A percentile compares a stretch with the other conserved stretches of the same genome.
Conservation (phyloP, 30 jellyfish, hydroid and myxozoan genomes). For the Sanderia malayensis region DNA sequence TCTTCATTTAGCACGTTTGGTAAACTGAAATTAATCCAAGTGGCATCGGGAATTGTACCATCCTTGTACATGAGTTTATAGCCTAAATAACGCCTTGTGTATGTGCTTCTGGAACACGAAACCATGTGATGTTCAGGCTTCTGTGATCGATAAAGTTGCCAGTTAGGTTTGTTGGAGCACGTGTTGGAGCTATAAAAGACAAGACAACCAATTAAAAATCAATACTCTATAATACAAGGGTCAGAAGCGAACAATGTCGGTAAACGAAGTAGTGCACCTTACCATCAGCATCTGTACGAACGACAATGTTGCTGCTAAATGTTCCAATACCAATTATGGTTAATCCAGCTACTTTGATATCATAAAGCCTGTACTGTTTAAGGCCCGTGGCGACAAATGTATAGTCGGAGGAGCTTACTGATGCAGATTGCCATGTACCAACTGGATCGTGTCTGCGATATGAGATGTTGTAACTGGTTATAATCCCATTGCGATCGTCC, state of each 20-base stretch:
- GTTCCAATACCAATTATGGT: constrained; percentile 43
- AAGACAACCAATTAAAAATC: neutral
- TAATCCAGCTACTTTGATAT: constrained; percentile 33
- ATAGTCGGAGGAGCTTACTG: neutral
- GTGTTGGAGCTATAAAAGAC: constrained; percentile 51
- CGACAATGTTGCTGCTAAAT: neutral
- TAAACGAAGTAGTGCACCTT: too few species aligned
- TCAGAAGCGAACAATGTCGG: neutral
- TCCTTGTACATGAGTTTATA: constrained; percentile 22
- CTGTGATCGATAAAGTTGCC: constrained; percentile 39
- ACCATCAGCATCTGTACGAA: constrained; percentile 64
- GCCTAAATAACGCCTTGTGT: constrained; percentile 41
- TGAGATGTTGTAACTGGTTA: neutral
- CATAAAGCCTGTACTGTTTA: constrained; percentile 26
- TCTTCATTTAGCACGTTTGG: constrained; percentile 19
- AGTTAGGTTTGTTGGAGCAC: constrained; percentile 39
- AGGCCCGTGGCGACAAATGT: constrained; percentile 7
- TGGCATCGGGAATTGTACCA: constrained; percentile 12
- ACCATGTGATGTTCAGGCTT: constrained; percentile 30
- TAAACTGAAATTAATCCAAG: constrained; percentile 8
- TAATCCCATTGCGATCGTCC: constrained; percentile 40
- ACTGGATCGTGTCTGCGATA: neutral
- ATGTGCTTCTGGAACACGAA: constrained; percentile 17
- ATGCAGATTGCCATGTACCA: constrained; percentile 11
- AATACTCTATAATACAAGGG: neutral